Evolutionary conservation across 2,113 vertebrate genomes (phyloP), one percentile per base, ranked within the genome.

Genomic region (Trinectes maculatus): DNA sequence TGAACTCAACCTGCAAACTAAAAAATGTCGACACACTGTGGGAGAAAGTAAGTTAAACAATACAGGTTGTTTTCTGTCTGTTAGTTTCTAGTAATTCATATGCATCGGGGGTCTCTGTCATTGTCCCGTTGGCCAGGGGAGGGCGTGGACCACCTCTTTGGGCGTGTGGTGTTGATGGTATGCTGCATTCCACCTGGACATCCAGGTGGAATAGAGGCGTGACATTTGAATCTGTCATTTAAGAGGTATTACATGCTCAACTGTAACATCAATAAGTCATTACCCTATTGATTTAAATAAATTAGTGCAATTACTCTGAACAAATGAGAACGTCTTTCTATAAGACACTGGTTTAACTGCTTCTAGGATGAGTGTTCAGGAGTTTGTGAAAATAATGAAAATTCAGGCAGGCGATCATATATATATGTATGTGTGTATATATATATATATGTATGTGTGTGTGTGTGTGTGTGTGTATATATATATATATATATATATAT

Each of bases 211-310:
- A 49, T n/a, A n/a, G n/a, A n/a, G n/a, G n/a, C n/a, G 55, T 37
- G 33, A 51, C 53, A 54, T 56, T 73, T 70, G 40, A 74, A 77
- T 52, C 10, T 29, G 40, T 70, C 33, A 46, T 47, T 82, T 31
- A 7, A 54, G 56, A 68, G 7, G 9, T 46, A 48, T 60, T 67
- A 47, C 28, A 39, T 39, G 43, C 40, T 15, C 31, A 26, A 51
- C 49, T 47, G 70, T 53, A 54, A 44, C 5, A 5, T 47, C 57
- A 57, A 74, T 71, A 82, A 72, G 53, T 71, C 62, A 66, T 60
- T 53, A 34, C 19, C 16, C 49, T 36, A 51, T 60, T 58, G 6
- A 77, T 72, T 75, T 48, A 34, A 48, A 74, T 13, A 68, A 79
- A 82, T 77, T 56, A 18, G 15, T 60, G 9, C 37, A 36, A n/a